Conservation (phyloP, 2,797 vertebrate genomes). For the Anguilla megastoma region DNA sequence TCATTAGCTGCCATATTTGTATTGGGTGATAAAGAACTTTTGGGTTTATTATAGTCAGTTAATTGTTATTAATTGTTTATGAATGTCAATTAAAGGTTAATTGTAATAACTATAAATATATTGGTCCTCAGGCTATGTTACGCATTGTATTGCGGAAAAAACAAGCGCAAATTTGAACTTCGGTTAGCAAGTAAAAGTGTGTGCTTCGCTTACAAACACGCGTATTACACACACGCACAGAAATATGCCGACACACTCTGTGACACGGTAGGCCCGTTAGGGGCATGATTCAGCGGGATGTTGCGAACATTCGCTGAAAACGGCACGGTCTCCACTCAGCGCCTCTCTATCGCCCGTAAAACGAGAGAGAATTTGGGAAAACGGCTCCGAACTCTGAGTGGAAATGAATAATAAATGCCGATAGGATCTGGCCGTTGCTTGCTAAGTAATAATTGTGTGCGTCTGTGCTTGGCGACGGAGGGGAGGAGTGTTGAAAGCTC, state of each 20-base stretch:
- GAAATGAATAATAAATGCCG: conserved; percentile 41
- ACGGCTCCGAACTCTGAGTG: conserved; percentile 29
- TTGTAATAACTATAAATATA: conserved; percentile 64
- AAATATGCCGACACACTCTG: conserved; percentile 60
- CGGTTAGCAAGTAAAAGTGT: conserved; percentile 2
- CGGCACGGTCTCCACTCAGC: conserved; percentile 30
- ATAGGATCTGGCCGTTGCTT: conserved; percentile 5
- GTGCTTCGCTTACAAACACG: conserved; percentile 18
- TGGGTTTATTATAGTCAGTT: background rate
- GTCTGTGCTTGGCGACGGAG: conserved; percentile 36
- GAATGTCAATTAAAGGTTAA: conserved; percentile 23
- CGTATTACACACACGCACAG: conserved; percentile 30
- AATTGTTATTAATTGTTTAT: conserved; percentile 1
- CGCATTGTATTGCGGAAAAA: background rate
- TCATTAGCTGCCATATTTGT: too few species aligned
- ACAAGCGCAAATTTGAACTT: background rate
- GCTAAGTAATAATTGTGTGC: conserved; percentile 39
- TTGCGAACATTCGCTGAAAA: conserved; percentile 65
- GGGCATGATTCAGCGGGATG: conserved; percentile 81
- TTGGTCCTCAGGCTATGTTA: conserved; percentile 47
- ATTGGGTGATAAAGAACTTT: background rate
- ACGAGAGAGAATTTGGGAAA: conserved; percentile 32
- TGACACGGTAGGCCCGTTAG: conserved; percentile 67
- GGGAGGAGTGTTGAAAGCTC: conserved; percentile 51
- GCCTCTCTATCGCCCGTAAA: conserved; percentile 34